Percentiles rank a stretch among this genome's conserved stretches.
Conservation (phyloP, 2,888 invertebrate species). For the Brassicogethes aeneus region DNA sequence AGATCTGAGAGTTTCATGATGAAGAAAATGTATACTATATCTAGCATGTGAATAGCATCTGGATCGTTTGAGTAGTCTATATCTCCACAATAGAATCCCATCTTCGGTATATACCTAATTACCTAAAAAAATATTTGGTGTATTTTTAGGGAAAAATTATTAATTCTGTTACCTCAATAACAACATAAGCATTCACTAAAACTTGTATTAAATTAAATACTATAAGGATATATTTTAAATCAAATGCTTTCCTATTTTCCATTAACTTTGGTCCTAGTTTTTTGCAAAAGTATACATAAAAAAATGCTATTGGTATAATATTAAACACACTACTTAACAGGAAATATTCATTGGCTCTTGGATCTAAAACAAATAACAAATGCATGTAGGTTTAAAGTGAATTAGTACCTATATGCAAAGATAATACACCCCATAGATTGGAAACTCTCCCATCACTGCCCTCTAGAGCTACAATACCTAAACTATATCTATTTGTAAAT, state of each 20-base stretch:
- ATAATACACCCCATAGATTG: no score
- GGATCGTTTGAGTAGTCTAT: constrained; percentile 57
- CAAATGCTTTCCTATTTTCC: constrained; percentile 52
- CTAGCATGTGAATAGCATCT: constrained; percentile 48
- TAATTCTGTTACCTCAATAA: constrained; percentile 24
- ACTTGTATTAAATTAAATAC: constrained; percentile 60
- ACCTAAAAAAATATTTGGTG: constrained; percentile 1
- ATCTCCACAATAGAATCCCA: background rate
- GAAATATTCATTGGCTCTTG: constrained; percentile 47
- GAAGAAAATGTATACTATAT: constrained; percentile 58
- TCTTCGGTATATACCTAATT: background rate
- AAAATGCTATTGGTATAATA: constrained; percentile 40
- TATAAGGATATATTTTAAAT: constrained; percentile 48
- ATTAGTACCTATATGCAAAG: no score
- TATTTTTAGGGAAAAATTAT: background rate
- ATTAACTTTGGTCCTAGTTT: constrained; percentile 56
- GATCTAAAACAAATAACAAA: constrained; percentile 42
- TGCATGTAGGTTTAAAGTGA: background rate
- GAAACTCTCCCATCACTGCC: no score
- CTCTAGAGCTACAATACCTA: no score
- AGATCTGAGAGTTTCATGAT: constrained; percentile 63
- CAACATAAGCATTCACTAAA: constrained; percentile 24
- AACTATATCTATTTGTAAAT: no score
- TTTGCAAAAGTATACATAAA: constrained; percentile 49
- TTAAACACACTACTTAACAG: constrained; percentile 44